These are phyloP conservation scores for Coregonus ussuriensis DNA, from an alignment of 2,797 vertebrate species.

Conservation along the genomic window DNA sequence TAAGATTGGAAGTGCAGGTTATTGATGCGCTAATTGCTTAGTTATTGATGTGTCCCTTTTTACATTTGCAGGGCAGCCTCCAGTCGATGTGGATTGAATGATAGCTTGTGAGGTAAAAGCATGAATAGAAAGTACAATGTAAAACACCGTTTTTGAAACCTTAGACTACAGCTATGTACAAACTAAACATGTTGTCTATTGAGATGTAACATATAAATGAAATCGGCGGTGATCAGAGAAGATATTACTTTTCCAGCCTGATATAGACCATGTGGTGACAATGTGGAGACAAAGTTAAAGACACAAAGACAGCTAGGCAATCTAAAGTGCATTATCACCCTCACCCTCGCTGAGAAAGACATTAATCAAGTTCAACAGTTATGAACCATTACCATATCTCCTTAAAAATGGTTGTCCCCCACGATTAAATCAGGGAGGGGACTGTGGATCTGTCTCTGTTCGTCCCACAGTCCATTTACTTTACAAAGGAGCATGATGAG, in stretches of 20 bases:
- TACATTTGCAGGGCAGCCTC: constrained; percentile 68
- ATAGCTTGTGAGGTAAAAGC: constrained; percentile 41
- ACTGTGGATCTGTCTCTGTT: no score
- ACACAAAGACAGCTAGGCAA: background rate
- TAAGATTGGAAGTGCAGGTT: constrained; percentile 72
- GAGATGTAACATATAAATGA: background rate
- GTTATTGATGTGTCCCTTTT: constrained; percentile 72
- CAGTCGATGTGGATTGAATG: constrained; percentile 50
- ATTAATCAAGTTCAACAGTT: background rate
- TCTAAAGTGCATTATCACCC: background rate
- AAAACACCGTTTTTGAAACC: constrained; percentile 40
- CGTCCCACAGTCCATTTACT: background rate
- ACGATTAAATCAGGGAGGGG: no score
- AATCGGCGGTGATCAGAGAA: background rate
- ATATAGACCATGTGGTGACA: background rate
- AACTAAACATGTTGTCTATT: background rate
- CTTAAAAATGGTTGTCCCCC: background rate
- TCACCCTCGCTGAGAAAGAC: background rate
- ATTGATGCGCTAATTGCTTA: constrained; percentile 77
- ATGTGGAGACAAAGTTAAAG: no score
- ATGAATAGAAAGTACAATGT: constrained; percentile 46
- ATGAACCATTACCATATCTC: background rate
- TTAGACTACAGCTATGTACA: constrained; percentile 22
- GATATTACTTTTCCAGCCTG: background rate
- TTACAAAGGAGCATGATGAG: background rate